A percentile compares a stretch with the other conserved stretches of the same genome.
Conservation (phyloP, 2,797 vertebrate genomes). For the Danio jaintianensis region DNA sequence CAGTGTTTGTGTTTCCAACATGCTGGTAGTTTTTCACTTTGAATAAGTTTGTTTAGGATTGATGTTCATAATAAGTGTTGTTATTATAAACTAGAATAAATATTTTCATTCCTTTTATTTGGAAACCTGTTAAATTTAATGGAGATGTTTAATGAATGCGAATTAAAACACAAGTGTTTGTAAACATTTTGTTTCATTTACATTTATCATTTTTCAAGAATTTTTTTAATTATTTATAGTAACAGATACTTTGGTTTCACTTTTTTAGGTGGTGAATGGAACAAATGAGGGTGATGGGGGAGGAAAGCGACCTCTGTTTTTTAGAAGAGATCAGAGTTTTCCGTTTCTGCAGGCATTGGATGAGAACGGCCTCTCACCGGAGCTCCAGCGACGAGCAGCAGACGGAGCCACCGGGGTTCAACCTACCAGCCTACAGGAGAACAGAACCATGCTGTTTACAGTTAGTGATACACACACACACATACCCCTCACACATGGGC, state of each 20-base stretch:
- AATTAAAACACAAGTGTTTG: no score
- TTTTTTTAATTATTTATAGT: not conserved
- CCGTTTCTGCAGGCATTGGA: conserved; percentile 83
- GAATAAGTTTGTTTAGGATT: no score
- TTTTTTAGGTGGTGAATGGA: conserved; percentile 59
- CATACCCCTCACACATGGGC: not conserved
- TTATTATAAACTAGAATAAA: no score
- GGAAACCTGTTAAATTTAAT: no score
- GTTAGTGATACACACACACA: conserved; percentile 68
- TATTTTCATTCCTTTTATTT: no score
- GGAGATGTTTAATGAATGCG: no score
- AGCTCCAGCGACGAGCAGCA: conserved; percentile 80
- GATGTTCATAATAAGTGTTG: no score
- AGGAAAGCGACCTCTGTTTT: conserved; percentile 76
- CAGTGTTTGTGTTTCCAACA: no score
- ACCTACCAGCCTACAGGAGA: conserved; percentile 93
- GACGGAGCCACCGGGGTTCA: conserved; percentile 83
- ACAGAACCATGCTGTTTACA: conserved; percentile 97
- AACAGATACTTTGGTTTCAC: not conserved
- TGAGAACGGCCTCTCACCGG: conserved; percentile 86
- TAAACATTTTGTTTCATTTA: no score
- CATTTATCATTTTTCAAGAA: no score
- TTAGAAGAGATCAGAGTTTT: conserved; percentile 85
- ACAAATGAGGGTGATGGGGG: conserved; percentile 56
- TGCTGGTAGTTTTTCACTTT: no score